Base-by-base conservation (phyloP, 2,113 vertebrate genomes). In the Etheostoma cragini region DNA sequence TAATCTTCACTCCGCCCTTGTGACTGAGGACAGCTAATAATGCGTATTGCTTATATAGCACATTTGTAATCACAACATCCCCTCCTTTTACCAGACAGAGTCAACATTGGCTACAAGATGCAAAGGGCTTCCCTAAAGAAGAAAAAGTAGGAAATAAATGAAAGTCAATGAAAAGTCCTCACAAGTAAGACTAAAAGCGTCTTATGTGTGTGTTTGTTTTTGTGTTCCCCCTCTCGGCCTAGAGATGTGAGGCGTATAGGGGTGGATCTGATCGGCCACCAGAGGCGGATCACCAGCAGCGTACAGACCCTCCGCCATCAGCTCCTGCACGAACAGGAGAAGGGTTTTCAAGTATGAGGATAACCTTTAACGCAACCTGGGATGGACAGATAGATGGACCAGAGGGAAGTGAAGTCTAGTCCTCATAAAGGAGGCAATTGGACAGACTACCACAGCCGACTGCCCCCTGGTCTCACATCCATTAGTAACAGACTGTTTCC, bases 291-390 rank as follows among this genome's bases (percentile, higher is more conserved):
- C 96, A 94, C 97, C 94, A 98, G 97, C 97, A 98, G 97, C 91
- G 95, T 98, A 95, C 97, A 99, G 95, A 98, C 96, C 89, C 96
- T 99, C 91, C 96, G 97, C 88, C 96, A 97, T 85, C 98, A 98
- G 84, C 94, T 98, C 88, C 95, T 97, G 94, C 97, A 99, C 93
- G 95, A 98, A 96, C 97, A 98, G 89, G 97, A 98, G 93, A 98
- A 98, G 93, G 97, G 98, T 93, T 99, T 97, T 95, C 97, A 98
- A 90, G 97, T 98, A 96, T 98, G 96, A 99, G 95, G 95, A 89
- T 93, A 82, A 87, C 81, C 81, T 65, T 79, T 49, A 12, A 75
- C 58, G 54, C 58, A 71, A 22, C 75, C 56, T 89, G 86, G 87
- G 78, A 84, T 15, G 81, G 63, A 80, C 76, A 78, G 66, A 50